Conservation (phyloP, 2,113 vertebrate genomes). For the Anoura caudifer region DNA sequence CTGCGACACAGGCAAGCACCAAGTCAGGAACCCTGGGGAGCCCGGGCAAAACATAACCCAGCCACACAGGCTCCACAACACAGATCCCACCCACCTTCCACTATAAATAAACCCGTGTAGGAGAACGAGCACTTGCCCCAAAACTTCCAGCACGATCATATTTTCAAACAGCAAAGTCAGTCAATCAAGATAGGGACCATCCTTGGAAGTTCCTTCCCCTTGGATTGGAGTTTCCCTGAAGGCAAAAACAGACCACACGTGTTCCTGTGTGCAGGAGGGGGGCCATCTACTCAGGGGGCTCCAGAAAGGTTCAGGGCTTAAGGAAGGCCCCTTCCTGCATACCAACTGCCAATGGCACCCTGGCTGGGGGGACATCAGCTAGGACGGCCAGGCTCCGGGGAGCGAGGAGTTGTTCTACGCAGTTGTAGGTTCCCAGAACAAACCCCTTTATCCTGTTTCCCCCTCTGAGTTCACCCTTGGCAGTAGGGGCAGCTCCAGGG, state of each 20-base stretch:
- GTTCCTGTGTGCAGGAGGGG: rapidly evolving
- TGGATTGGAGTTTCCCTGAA: background rate
- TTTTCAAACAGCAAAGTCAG: conserved; percentile 34
- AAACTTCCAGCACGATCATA: conserved; percentile 65
- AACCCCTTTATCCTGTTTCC: background rate
- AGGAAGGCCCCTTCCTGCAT: background rate
- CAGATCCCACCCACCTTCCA: conserved; percentile 72
- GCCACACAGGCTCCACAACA: conserved; percentile 28
- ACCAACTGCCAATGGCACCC: background rate
- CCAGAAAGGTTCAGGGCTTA: background rate
- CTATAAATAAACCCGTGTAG: conserved; percentile 81
- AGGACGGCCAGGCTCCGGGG: background rate
- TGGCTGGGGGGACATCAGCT: rapidly evolving
- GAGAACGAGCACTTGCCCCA: conserved; percentile 69
- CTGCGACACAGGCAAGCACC: background rate
- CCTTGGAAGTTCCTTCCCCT: background rate
- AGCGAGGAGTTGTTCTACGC: background rate
- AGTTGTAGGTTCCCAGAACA: background rate
- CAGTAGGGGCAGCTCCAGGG: background rate
- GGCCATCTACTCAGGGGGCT: rapidly evolving
- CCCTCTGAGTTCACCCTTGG: background rate
- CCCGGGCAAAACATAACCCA: conserved; percentile 47
- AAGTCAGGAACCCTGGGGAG: conserved; percentile 47
- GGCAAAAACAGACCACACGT: rapidly evolving
- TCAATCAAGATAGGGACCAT: background rate